These are phyloP conservation scores for Apaloderma vittatum DNA, from an alignment of 2,113 vertebrate genomes.

Conservation along the genomic window DNA sequence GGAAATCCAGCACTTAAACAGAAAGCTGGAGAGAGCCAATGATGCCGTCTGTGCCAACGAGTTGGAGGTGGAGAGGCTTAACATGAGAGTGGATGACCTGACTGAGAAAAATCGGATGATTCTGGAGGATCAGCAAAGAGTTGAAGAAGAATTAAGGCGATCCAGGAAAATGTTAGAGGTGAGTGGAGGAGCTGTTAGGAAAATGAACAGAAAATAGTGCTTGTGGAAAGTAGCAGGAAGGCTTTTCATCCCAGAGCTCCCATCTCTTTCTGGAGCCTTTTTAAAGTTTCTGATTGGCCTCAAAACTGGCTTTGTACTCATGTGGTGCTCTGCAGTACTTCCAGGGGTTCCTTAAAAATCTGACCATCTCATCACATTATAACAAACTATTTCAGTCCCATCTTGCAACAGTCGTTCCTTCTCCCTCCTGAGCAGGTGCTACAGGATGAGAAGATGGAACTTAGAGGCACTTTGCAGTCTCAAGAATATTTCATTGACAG, in stretches of 20 bases:
- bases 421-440: conserved; percentile 72
- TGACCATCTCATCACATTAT: neutral
- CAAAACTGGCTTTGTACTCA: neutral
- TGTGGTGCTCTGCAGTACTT: neutral
- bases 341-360: neutral
- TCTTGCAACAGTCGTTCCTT: neutral
- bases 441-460: conserved; percentile 83
- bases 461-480: conserved; percentile 79
- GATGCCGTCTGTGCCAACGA: conserved; percentile 85
- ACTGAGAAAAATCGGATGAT: conserved; percentile 67
- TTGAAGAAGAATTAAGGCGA: conserved; percentile 81
- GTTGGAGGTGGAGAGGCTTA: conserved; percentile 86
- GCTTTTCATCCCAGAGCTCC: neutral
- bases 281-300: neutral
- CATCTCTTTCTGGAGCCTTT: neutral
- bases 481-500: conserved; percentile 82
- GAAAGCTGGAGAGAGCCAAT: conserved; percentile 85
- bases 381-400: neutral
- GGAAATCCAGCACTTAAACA: conserved; percentile 83
- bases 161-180: conserved; percentile 83
- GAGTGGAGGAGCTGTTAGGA: conserved; percentile 32
- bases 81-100: conserved; percentile 77
- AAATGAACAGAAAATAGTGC: neutral
- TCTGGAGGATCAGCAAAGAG: conserved; percentile 73
- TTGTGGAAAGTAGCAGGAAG: neutral